phyloP scores from a whole-genome alignment of 2,888 invertebrate genomes.

The Azorinus chamasolen region DNA sequence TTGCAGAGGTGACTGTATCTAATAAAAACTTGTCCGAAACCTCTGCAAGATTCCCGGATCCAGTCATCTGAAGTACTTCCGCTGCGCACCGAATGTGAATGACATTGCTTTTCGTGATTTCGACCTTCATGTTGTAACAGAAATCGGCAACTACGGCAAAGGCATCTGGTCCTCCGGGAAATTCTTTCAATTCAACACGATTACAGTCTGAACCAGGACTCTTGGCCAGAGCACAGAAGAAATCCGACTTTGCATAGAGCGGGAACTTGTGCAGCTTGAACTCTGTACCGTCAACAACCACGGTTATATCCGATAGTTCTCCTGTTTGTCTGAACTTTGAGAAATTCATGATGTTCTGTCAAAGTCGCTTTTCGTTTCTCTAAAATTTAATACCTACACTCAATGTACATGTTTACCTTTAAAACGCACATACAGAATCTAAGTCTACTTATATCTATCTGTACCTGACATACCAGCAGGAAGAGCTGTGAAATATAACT shows the following conservation, averaged over 20 bases:
- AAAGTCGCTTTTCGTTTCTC: background rate
- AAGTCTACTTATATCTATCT: no score
- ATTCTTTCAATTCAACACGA: conserved; percentile 79
- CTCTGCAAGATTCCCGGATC: conserved; percentile 80
- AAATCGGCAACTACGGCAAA: conserved; percentile 85
- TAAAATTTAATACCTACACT: no score
- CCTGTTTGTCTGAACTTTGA: conserved; percentile 82
- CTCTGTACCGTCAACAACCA: conserved; percentile 79
- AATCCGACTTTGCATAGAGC: conserved; percentile 84
- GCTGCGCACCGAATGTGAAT: conserved; percentile 83
- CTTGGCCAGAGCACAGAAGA: conserved; percentile 81
- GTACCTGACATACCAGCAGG: no score
- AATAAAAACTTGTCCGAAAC: conserved; percentile 80
- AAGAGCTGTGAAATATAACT: no score
- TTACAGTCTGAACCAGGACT: conserved; percentile 64
- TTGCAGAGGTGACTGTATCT: conserved; percentile 81
- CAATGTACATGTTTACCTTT: no score
- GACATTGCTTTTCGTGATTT: conserved; percentile 80
- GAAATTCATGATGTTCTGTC: conserved; percentile 75
- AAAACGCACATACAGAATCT: no score
- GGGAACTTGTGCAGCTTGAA: conserved; percentile 85
- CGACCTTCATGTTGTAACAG: conserved; percentile 84
- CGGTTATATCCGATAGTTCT: conserved; percentile 85
- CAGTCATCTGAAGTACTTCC: conserved; percentile 83
- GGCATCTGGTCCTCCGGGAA: conserved; percentile 84